A percentile compares a stretch with the other conserved stretches of the same genome.
Conservation (phyloP, 2,888 invertebrate species). For the Campoplex nolae region DNA sequence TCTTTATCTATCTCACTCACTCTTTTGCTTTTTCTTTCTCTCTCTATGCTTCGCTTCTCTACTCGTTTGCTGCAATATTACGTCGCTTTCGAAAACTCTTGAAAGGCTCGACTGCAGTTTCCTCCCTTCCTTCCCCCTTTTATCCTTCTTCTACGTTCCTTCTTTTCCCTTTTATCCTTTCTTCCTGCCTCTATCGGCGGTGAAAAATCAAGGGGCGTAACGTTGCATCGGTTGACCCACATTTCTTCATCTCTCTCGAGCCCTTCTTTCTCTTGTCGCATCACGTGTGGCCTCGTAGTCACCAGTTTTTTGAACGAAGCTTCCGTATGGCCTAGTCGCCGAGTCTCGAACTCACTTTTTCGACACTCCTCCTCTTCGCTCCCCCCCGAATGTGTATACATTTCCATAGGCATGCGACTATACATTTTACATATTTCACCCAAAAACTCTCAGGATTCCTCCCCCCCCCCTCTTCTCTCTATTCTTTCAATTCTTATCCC, state of each 20-base stretch:
- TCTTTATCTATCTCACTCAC: conserved; percentile 2
- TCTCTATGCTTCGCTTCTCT: conserved; percentile 32
- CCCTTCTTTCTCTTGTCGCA: conserved; percentile 17
- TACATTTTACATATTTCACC: conserved; percentile 21
- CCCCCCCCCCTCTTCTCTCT: not conserved
- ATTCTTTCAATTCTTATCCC: not conserved
- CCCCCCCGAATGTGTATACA: not conserved
- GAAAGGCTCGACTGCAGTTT: conserved; percentile 66
- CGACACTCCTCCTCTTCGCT: not conserved
- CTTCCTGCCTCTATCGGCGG: conserved; percentile 22
- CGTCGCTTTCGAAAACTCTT: conserved; percentile 73
- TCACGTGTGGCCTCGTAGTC: not conserved
- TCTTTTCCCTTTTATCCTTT: conserved; percentile 25
- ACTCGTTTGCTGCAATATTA: conserved; percentile 71
- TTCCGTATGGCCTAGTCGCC: conserved; percentile 38
- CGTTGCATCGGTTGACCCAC: not conserved
- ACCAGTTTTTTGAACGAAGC: conserved; percentile 40
- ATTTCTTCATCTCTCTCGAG: not conserved
- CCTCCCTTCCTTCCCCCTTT: conserved; percentile 21
- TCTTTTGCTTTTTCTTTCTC: conserved; percentile 18
- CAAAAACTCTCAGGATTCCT: not conserved
- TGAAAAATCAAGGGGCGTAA: conserved; percentile 27
- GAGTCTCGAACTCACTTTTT: conserved; percentile 44
- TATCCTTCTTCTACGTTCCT: not conserved
- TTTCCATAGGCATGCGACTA: not conserved